Base-by-base conservation (phyloP, 2,888 invertebrate species). In the Tortrix viridana region DNA sequence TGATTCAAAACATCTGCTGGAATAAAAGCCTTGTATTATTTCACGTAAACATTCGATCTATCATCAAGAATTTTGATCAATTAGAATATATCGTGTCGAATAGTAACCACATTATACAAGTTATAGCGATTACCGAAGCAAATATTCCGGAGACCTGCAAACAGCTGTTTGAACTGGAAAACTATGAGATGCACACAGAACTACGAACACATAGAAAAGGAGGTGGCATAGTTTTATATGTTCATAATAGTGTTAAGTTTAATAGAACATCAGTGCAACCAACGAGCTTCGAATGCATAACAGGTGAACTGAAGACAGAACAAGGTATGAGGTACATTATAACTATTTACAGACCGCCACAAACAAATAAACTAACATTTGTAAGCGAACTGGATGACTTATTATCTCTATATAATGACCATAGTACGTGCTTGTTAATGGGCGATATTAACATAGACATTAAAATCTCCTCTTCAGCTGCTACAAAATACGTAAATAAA, bases 371-470 rank as follows among this genome's bases (percentile, higher is more conserved):
- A 22, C 4, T 4, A 22, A 22, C 4, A 3, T 22, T 22, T 22
- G 22, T 22, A 2, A 2, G 22, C 4, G 22, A 22, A 22, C 22
- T 22, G 22, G 22, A 14, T 0, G 5, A 9, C 9, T 5, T 47
- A 22, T 3, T 54, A 1, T 19, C 16, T 59, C n/a, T n/a, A n/a
- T n/a, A n/a, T n/a, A n/a, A n/a, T n/a, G n/a, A n/a, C n/a, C n/a
- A n/a, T n/a, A n/a, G n/a, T n/a, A n/a, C n/a, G n/a, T n/a, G 22
- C 5, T 18, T 62, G 9, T 9, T 65, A 26, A 12, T 65, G 5
- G 67, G 62, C 6, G 65, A 67, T 32, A 52, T 59, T 20, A 65
- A 67, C 23, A 59, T 67, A 5, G 56, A 67, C 19, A 2, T 67
- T 14, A 59, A 56, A 60, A 19, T 20, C 2, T n/a, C 12, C 5